Evolutionary conservation across 2,888 invertebrate genomes (phyloP).

Genomic region (Amblyjoppa fuscipennis): DNA sequence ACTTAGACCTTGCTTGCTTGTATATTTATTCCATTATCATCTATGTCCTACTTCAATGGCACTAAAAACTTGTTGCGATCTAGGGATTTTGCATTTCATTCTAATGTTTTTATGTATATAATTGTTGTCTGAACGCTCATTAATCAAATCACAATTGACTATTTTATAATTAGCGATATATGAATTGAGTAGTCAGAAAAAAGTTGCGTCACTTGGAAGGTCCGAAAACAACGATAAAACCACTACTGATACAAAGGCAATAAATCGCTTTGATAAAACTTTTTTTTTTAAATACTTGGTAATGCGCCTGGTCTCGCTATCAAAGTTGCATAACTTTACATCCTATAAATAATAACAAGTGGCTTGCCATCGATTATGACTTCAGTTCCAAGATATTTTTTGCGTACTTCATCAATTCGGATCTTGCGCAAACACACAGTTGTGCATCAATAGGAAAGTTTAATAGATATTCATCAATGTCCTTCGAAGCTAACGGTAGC

Average conservation of each 20-base stretch:
- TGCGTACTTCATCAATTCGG: neutral
- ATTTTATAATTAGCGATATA: neutral
- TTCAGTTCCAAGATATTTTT: neutral
- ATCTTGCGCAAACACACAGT: neutral
- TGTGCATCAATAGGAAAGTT: neutral
- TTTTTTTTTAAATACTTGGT: too few relatives aligned
- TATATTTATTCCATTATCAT: neutral
- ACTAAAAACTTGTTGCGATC: neutral
- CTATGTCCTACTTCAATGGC: neutral
- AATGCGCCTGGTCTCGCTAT: too few relatives aligned
- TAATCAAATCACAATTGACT: neutral
- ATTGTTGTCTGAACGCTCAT: neutral
- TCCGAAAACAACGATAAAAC: too few relatives aligned
- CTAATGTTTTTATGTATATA: neutral
- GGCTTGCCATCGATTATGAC: neutral
- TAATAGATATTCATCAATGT: neutral
- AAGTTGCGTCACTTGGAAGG: too few relatives aligned
- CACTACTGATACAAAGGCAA: too few relatives aligned
- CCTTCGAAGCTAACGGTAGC: neutral
- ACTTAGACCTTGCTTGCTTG: neutral
- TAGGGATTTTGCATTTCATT: neutral
- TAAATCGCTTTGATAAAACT: too few relatives aligned
- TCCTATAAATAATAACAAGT: too few relatives aligned
- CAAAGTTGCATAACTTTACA: too few relatives aligned
- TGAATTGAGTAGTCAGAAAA: too few relatives aligned